phyloP scores from a whole-genome alignment of 2,113 vertebrate species.

The Terrapene triunguis region DNA sequence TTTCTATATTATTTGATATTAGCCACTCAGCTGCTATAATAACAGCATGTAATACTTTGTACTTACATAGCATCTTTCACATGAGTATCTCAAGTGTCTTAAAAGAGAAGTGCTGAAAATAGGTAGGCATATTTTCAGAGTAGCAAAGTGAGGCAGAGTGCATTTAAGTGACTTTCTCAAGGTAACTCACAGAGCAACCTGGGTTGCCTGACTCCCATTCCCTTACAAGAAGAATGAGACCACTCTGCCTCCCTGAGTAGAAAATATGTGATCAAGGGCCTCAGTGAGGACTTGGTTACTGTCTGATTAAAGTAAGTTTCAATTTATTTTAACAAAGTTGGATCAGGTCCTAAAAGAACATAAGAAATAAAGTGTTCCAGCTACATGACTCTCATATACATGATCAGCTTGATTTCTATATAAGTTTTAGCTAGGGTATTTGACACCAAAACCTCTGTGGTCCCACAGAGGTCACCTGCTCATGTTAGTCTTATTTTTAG shows the following conservation, averaged over 20 bases:
- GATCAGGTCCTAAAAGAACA: not conserved
- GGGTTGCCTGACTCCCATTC: too few species aligned
- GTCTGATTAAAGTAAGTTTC: not conserved
- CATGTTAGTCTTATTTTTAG: not conserved
- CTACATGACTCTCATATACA: not conserved
- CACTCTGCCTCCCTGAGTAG: not conserved
- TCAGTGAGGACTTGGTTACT: not conserved
- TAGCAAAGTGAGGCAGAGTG: not conserved
- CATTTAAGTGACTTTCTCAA: accelerated
- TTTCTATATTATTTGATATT: not conserved
- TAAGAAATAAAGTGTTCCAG: not conserved
- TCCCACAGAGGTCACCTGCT: not conserved
- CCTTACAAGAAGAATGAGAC: too few species aligned
- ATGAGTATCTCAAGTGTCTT: not conserved
- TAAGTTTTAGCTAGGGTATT: not conserved
- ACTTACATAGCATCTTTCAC: not conserved
- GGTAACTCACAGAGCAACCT: not conserved
- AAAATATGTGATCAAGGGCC: not conserved
- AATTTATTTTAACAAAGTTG: not conserved
- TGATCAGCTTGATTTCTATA: not conserved
- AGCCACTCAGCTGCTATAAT: not conserved
- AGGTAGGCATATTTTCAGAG: accelerated
- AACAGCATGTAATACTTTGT: not conserved
- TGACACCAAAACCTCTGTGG: not conserved
- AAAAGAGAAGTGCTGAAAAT: not conserved